Evolutionary conservation across 2,113 vertebrate species (phyloP).

Genomic region (Indicator maculatus): DNA sequence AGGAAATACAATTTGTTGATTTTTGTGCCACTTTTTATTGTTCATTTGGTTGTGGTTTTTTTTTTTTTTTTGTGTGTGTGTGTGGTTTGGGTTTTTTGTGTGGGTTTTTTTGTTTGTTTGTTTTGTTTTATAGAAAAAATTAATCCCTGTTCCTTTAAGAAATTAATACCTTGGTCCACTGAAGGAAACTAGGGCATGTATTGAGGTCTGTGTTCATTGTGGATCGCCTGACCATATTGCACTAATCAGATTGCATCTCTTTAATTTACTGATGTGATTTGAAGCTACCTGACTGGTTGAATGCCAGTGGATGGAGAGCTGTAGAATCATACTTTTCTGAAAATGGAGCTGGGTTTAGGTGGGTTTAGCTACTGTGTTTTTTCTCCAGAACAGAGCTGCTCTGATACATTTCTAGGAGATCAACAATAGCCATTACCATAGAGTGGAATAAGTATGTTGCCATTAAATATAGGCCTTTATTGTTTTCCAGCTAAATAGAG

Average conservation of each 20-base stretch:
- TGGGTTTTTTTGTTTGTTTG: too few species aligned
- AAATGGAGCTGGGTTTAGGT: not conserved
- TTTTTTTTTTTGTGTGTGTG: too few species aligned
- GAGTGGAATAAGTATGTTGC: not conserved
- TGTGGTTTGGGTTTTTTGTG: too few species aligned
- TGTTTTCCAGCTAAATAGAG: not conserved
- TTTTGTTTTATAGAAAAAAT: not conserved
- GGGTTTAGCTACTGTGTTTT: not conserved
- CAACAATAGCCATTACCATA: not conserved
- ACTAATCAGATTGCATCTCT: slow-evolving; percentile 45
- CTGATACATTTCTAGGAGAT: not conserved
- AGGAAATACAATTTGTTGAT: not conserved
- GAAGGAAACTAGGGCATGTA: slow-evolving; percentile 22
- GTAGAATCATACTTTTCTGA: not conserved
- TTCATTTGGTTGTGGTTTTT: too few species aligned
- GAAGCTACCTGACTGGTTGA: slow-evolving; percentile 6
- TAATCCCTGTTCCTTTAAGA: not conserved
- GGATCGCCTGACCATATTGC: slow-evolving; percentile 10
- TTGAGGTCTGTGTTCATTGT: not conserved
- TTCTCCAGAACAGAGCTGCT: not conserved
- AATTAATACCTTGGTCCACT: not conserved
- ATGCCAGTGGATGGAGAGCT: not conserved
- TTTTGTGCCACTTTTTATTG: not conserved
- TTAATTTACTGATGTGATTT: slow-evolving; percentile 19
- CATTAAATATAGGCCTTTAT: not conserved